Conservation (phyloP, 2,888 invertebrate species). For the Drosophila eohydei region DNA sequence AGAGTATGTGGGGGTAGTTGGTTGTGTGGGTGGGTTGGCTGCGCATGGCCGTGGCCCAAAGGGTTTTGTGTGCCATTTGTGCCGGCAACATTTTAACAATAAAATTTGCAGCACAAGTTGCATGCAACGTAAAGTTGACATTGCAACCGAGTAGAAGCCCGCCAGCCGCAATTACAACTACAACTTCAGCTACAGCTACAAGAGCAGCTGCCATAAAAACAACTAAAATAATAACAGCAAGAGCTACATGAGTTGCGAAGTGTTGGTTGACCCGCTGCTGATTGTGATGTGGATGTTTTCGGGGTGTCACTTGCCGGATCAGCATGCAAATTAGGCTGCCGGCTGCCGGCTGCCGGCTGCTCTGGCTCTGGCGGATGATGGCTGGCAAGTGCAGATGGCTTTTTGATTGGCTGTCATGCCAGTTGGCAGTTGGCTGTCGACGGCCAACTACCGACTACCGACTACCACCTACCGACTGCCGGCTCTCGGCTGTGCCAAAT, state of each 20-base stretch:
- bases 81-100: slow-evolving; percentile 57
- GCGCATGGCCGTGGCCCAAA: slow-evolving; percentile 30
- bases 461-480: not conserved
- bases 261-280: slow-evolving; percentile 37
- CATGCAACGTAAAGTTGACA: slow-evolving; percentile 48
- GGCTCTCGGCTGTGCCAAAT: slow-evolving; percentile 21
- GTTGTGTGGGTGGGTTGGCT: not conserved
- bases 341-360: slow-evolving; percentile 46
- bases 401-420: slow-evolving; percentile 68
- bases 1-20: not conserved
- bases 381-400: slow-evolving; percentile 65
- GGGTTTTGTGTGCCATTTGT: slow-evolving; percentile 42
- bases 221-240: slow-evolving; percentile 13
- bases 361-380: slow-evolving; percentile 41
- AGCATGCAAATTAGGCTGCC: slow-evolving; percentile 61
- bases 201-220: slow-evolving; percentile 3
- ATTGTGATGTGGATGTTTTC: slow-evolving; percentile 18
- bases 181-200: slow-evolving; percentile 5
- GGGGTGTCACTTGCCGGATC: slow-evolving; percentile 52
- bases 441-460: not conserved
- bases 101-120: slow-evolving; percentile 51
- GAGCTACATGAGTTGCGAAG: slow-evolving; percentile 37
- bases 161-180: slow-evolving; percentile 17
- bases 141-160: slow-evolving; percentile 32
- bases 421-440: slow-evolving; percentile 21